Evolutionary conservation across 2,888 invertebrate species (phyloP).

Genomic region (Proisotoma minuta): DNA sequence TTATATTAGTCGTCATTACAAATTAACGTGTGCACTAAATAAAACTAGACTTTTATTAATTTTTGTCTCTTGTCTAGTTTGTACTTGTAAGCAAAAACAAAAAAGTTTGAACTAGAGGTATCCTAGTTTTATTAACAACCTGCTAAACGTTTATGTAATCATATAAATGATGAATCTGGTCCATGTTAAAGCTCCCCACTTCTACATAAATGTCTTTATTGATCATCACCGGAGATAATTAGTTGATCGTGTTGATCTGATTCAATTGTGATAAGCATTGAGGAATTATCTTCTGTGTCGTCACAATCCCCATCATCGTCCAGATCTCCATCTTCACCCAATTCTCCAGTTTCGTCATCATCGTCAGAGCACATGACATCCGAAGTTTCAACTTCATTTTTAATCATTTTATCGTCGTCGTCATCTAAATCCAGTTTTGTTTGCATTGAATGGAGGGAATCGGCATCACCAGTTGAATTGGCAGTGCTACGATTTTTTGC

Average conservation of each 20-base stretch:
- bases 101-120: no score
- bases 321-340: constrained; percentile 27
- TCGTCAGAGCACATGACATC: constrained; percentile 22
- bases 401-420: constrained; percentile 19
- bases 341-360: constrained; percentile 16
- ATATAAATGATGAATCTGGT: constrained; percentile 9
- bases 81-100: no score
- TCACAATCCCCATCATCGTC: constrained; percentile 43
- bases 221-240: neutral
- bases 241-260: constrained; percentile 7
- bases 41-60: no score
- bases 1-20: no score
- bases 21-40: no score
- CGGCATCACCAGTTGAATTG: constrained; percentile 47
- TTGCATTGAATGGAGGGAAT: constrained; percentile 26
- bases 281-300: constrained; percentile 30
- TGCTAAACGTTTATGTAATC: constrained; percentile 8
- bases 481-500: constrained; percentile 55
- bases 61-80: no score
- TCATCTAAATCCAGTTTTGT: constrained; percentile 21
- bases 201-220: constrained; percentile 1
- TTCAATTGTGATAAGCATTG: constrained; percentile 68
- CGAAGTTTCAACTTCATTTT: constrained; percentile 19
- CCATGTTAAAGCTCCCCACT: neutral
- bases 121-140: no score